Conservation (phyloP, 2,113 vertebrate genomes). For the Himantopus leucocephalus region DNA sequence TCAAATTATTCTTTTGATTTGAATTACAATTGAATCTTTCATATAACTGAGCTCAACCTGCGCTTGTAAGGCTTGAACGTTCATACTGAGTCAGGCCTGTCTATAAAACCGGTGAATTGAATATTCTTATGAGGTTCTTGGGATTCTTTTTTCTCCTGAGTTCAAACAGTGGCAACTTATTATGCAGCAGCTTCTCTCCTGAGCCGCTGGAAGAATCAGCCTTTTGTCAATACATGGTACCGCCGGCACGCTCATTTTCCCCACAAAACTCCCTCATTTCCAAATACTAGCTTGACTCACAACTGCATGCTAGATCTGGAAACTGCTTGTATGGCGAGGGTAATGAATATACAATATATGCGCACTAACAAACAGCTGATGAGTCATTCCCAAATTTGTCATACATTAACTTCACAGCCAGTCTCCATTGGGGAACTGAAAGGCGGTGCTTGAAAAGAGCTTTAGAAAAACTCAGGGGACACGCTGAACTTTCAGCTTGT, state of each 20-base stretch:
- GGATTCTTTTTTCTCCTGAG: background rate
- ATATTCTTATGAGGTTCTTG: constrained; percentile 39
- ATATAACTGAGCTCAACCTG: background rate
- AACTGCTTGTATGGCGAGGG: background rate
- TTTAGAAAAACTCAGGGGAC: background rate
- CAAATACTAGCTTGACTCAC: constrained; percentile 45
- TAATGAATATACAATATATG: background rate
- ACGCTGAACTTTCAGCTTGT: background rate
- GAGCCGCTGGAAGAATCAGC: background rate
- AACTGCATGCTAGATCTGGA: background rate
- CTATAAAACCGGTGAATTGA: background rate
- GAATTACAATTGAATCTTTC: constrained; percentile 14
- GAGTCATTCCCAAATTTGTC: constrained; percentile 24
- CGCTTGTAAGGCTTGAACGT: background rate
- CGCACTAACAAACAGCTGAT: background rate
- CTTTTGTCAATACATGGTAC: constrained; percentile 13
- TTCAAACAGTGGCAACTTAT: constrained; percentile 18
- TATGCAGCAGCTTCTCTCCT: background rate
- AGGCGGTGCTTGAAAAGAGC: background rate
- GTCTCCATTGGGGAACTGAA: background rate
- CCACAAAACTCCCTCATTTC: background rate
- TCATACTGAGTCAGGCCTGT: background rate
- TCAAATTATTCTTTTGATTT: constrained; percentile 25
- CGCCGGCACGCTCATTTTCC: background rate
- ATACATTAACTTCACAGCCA: background rate